A percentile compares a stretch with the other conserved stretches of the same genome.
Conservation (phyloP, 2,797 vertebrate genomes). For the Microctenopoma lineatum region DNA sequence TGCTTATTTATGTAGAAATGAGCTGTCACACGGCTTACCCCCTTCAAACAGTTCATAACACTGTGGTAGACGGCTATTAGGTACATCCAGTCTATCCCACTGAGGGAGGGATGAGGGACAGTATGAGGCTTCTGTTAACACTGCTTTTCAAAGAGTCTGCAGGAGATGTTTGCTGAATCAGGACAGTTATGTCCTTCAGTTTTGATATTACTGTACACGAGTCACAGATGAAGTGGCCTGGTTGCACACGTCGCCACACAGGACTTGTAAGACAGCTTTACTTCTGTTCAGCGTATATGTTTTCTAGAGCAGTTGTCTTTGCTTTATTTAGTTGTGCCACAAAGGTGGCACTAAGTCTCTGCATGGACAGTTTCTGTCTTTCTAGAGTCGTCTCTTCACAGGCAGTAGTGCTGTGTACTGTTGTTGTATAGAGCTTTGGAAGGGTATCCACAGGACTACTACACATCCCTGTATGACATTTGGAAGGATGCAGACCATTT, state of each 20-base stretch:
- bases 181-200: constrained; percentile 19
- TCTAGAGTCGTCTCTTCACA: too few relatives aligned
- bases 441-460: too few relatives aligned
- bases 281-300: not conserved
- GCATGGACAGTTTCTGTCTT: too few relatives aligned
- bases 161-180: constrained; percentile 12
- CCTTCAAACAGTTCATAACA: constrained; percentile 47
- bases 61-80: constrained; percentile 21
- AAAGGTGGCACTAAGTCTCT: too few relatives aligned
- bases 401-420: too few relatives aligned
- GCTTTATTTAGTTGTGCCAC: not conserved
- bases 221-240: constrained; percentile 2
- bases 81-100: constrained; percentile 25
- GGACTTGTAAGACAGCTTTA: not conserved
- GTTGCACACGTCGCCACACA: not conserved
- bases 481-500: too few relatives aligned
- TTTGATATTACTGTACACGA: constrained; percentile 5
- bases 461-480: too few relatives aligned
- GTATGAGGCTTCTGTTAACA: constrained; percentile 20
- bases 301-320: not conserved
- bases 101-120: constrained; percentile 14
- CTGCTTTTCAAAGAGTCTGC: constrained; percentile 5
- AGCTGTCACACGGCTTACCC: constrained; percentile 51
- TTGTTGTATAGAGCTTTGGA: too few relatives aligned
- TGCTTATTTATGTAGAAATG: constrained; percentile 60